Percentiles rank a stretch among this genome's conserved stretches.
phyloP scores from a whole-genome alignment of 2,113 vertebrate species.

The Triplophysa tibetana region DNA sequence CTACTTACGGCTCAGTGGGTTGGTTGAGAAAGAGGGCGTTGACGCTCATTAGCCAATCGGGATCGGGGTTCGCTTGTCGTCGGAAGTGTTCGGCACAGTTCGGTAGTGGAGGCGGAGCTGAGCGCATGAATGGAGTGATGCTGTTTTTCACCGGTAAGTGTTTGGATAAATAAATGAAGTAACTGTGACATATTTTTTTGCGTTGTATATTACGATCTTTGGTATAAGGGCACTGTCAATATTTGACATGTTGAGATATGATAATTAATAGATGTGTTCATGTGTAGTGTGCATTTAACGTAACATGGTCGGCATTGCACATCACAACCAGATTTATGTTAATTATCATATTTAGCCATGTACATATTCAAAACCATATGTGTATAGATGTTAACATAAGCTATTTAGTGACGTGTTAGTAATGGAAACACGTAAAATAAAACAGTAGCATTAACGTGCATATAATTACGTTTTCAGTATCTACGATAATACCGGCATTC shows the following conservation, averaged over 20 bases:
- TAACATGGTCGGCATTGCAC: too few species aligned
- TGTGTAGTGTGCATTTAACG: too few species aligned
- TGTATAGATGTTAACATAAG: not conserved
- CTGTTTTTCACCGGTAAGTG: conserved; percentile 30
- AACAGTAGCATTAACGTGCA: not conserved
- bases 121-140: conserved; percentile 6
- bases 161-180: conserved; percentile 20
- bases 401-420: not conserved
- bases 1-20: not conserved
- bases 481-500: too few species aligned
- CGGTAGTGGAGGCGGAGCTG: conserved; percentile 1
- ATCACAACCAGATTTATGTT: too few species aligned
- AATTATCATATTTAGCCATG: too few species aligned
- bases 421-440: not conserved
- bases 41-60: conserved; percentile 3
- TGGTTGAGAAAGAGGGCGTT: not conserved
- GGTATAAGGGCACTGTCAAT: not conserved
- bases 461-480: too few species aligned
- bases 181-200: not conserved
- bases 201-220: not conserved
- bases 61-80: not conserved
- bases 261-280: too few species aligned
- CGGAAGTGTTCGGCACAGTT: conserved; percentile 33
- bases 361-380: too few species aligned
- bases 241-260: too few species aligned